phyloP scores from a whole-genome alignment of 2,888 invertebrate species.

The Oligia fasciuncula region DNA sequence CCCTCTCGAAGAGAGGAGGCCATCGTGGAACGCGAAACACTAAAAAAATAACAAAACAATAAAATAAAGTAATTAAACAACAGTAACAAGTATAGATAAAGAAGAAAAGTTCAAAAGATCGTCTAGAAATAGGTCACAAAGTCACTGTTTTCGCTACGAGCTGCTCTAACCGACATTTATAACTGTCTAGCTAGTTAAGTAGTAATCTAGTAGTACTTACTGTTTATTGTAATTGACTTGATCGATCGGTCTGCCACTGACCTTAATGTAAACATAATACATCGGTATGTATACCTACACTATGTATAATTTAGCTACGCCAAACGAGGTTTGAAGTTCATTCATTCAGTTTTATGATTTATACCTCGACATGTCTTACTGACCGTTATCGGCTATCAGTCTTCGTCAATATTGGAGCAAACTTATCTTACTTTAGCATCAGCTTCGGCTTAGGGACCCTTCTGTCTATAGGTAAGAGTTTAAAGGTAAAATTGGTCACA shows the following conservation, averaged over 20 bases:
- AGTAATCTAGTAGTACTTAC: neutral
- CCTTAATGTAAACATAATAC: constrained; percentile 29
- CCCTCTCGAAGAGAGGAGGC: neutral
- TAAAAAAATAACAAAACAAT: no score
- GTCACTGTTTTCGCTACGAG: neutral
- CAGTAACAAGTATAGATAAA: neutral
- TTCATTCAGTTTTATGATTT: neutral
- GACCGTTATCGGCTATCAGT: neutral
- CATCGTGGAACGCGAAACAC: neutral
- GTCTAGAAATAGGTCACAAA: neutral
- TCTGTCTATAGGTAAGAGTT: neutral
- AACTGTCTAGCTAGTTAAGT: constrained; percentile 25
- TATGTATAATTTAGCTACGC: neutral
- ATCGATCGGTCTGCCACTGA: constrained; percentile 35
- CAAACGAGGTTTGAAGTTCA: constrained; percentile 12
- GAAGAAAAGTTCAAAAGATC: neutral
- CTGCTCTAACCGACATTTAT: neutral
- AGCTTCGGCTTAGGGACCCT: neutral
- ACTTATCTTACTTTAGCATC: neutral
- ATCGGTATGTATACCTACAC: neutral
- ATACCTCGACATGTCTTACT: neutral
- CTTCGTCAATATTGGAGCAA: neutral
- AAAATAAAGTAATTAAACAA: neutral
- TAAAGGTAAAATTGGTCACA: neutral
- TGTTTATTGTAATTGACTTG: constrained; percentile 41